Evolutionary conservation across 2,888 invertebrate genomes (phyloP), one percentile per base, ranked within the genome.

Genomic region (Amphipoea oculea): DNA sequence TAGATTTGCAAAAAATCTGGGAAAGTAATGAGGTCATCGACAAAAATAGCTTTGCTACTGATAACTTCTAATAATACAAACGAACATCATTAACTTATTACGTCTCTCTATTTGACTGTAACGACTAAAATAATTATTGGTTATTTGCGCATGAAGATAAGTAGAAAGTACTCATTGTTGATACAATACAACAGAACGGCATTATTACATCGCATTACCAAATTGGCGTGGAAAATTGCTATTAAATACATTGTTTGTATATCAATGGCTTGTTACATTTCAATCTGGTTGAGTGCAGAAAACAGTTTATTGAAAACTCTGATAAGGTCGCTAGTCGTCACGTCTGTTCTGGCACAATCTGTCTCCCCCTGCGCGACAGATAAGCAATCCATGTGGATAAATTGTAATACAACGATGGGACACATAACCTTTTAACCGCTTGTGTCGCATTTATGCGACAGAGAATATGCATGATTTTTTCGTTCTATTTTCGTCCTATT

Each of bases 61-160:
- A 67, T 73, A 73, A 67, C 5, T 48, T 62, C n/a, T 45, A 82
- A 73, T 51, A 57, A 57, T 60, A 81, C 1, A 51, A 63, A 57
- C 57, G 17, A 63, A 42, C 68, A n/a, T 48, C 45, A 62, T 57
- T 69, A 85, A 42, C 48, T 62, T 36, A 57, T 1, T 60, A 62
- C 36, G 42, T 60, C 45, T 42, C n/a, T 29, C 5, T 66, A 29
- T 73, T 78, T 42, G 2, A 69, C 69, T 20, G 3, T 76, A 78
- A 81, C 65, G 63, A 69, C 73, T 81, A 36, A 76, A 76, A 82
- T 85, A 69, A 73, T 86, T 67, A 79, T 76, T 76, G 75, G 68
- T 76, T 71, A 86, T 88, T 86, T 82, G 79, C 77, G 68, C 73
- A 51, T 77, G 54, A 82, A 77, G 82, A 79, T 85, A 88, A 81